Evolutionary conservation across 2,113 vertebrate genomes (phyloP).

Genomic region (Sarotherodon lohbergeri): DNA sequence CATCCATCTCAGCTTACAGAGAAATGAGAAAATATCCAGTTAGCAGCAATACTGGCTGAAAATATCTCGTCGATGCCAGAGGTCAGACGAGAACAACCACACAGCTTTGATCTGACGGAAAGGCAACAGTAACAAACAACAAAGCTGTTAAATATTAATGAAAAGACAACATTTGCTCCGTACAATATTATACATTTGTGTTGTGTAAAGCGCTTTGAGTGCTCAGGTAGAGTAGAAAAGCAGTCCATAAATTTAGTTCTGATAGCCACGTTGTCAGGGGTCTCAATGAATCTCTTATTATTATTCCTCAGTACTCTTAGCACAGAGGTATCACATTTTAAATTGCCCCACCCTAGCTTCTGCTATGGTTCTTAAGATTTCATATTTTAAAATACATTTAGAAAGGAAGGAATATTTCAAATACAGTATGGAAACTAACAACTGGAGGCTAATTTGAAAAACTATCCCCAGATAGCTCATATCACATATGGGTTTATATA

Average conservation of each 20-base stretch:
- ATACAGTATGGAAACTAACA: rapidly evolving
- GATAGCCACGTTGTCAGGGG: constrained; percentile 6
- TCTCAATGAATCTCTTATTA: constrained; percentile 27
- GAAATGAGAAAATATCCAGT: neutral
- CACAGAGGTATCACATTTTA: neutral
- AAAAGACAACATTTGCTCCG: neutral
- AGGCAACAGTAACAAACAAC: neutral
- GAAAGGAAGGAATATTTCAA: neutral
- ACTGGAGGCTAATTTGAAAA: neutral
- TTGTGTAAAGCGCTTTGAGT: neutral
- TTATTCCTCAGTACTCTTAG: neutral
- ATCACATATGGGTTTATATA: rapidly evolving
- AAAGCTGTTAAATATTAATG: neutral
- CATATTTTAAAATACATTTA: neutral
- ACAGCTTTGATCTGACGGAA: neutral
- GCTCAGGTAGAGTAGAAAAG: neutral
- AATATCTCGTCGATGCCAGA: neutral
- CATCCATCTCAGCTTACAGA: neutral
- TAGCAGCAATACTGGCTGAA: neutral
- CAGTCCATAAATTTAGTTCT: rapidly evolving
- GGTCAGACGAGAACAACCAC: rapidly evolving
- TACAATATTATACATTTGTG: neutral
- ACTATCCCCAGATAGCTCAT: neutral
- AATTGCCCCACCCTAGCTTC: rapidly evolving
- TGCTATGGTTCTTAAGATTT: rapidly evolving